Percentiles rank a stretch among this genome's conserved stretches.
phyloP scores from a whole-genome alignment of 2,797 vertebrate genomes.

The Sebastes trivittatus region DNA sequence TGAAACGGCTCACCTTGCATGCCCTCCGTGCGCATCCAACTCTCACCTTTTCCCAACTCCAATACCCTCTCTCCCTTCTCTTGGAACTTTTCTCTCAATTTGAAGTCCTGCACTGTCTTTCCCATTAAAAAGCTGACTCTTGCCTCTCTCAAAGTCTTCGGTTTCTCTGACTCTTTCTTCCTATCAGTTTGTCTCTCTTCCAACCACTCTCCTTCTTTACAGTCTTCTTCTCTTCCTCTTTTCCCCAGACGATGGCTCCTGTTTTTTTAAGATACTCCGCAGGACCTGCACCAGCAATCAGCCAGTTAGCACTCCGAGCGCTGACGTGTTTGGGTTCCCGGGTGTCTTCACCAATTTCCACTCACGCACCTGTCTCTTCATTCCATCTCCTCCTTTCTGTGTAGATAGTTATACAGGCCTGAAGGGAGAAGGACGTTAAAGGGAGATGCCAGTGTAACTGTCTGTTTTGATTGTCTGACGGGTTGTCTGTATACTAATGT shows the following conservation, averaged over 20 bases:
- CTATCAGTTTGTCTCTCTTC: not conserved
- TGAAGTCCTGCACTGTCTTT: not conserved
- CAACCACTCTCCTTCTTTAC: not conserved
- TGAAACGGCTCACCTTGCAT: constrained; percentile 20
- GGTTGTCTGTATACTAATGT: not conserved
- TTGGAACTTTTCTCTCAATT: constrained; percentile 30
- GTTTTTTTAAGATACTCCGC: constrained; percentile 6
- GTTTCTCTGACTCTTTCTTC: not conserved
- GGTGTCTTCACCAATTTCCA: constrained; percentile 18
- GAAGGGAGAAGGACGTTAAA: not conserved
- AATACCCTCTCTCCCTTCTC: constrained; percentile 1
- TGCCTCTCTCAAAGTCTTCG: not conserved
- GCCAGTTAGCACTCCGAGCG: constrained; percentile 9
- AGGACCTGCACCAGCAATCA: constrained; percentile 9
- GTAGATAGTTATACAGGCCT: constrained; percentile 1
- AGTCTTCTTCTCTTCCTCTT: not conserved
- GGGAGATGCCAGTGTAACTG: not conserved
- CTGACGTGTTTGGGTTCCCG: constrained; percentile 20
- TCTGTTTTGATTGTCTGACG: constrained; percentile 1
- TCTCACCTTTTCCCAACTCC: constrained; percentile 2
- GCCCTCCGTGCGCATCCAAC: constrained; percentile 19
- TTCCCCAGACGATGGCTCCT: not conserved
- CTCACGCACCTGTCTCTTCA: not conserved
- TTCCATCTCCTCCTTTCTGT: constrained; percentile 1
- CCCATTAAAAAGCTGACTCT: not conserved